Conservation (phyloP, 2,797 vertebrate genomes). For the Periophthalmus magnuspinnatus region DNA sequence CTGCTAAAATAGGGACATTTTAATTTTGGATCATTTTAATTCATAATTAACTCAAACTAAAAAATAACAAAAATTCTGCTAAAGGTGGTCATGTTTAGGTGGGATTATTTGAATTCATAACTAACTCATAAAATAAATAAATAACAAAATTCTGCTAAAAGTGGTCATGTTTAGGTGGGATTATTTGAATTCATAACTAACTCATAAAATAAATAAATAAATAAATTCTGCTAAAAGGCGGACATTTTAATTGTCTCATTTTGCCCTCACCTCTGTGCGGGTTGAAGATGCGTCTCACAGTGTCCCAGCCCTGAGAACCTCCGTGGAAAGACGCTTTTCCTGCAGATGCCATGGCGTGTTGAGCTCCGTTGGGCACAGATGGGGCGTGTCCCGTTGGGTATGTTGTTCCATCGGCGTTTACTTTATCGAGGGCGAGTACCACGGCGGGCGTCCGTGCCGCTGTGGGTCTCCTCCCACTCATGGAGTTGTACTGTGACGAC, state of each 20-base stretch:
- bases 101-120: too few species aligned
- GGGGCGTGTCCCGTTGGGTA: constrained; percentile 68
- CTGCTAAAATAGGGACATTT: not conserved
- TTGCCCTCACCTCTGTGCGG: constrained; percentile 76
- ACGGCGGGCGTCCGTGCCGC: constrained; percentile 75
- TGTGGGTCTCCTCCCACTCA: constrained; percentile 71
- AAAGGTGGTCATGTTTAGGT: too few species aligned
- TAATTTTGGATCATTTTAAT: not conserved
- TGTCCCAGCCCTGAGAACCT: constrained; percentile 63
- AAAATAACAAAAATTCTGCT: too few species aligned
- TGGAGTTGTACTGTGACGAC: constrained; percentile 65
- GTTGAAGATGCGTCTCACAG: constrained; percentile 81
- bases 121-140: too few species aligned
- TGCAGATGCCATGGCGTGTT: constrained; percentile 76
- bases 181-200: too few species aligned
- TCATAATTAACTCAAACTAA: too few species aligned
- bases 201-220: not conserved
- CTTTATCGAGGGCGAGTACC: constrained; percentile 85
- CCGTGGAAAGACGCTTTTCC: constrained; percentile 61
- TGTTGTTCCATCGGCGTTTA: constrained; percentile 73
- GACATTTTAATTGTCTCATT: too few species aligned
- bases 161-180: too few species aligned
- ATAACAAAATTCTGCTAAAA: too few species aligned
- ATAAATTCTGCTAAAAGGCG: not conserved
- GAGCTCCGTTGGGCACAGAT: constrained; percentile 69